Conservation (phyloP, 2,888 invertebrate genomes). For the Sisyra terminalis region DNA sequence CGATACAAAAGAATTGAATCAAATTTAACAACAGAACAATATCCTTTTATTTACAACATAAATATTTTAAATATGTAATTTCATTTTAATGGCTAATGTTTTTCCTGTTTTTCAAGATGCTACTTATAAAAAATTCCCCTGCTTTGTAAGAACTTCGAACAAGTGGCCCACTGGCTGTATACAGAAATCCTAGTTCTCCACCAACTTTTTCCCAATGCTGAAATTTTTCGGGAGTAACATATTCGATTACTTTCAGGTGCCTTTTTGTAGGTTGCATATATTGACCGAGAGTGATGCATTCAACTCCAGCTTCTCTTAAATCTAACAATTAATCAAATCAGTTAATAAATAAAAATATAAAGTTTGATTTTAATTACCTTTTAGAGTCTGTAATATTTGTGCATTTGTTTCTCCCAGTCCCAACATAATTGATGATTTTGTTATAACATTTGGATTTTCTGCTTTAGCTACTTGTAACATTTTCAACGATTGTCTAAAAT, state of each 20-base stretch:
- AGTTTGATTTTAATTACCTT: constrained; percentile 29
- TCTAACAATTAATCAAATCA: constrained; percentile 33
- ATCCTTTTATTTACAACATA: no score
- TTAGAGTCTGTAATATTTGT: constrained; percentile 73
- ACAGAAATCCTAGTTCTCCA: constrained; percentile 75
- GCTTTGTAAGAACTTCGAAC: constrained; percentile 95
- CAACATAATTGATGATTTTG: constrained; percentile 97
- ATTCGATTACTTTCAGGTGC: constrained; percentile 88
- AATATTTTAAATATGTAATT: no score
- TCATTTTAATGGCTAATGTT: constrained; percentile 20
- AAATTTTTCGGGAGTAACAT: constrained; percentile 91
- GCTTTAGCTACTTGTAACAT: constrained; percentile 72
- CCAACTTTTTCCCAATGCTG: constrained; percentile 73
- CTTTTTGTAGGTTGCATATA: constrained; percentile 99
- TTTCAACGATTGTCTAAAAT: constrained; percentile 58
- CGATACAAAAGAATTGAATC: no score
- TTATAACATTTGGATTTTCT: constrained; percentile 65
- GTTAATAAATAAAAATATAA: not conserved
- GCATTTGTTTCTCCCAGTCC: constrained; percentile 84
- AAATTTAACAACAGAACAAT: no score
- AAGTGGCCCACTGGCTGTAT: constrained; percentile 93
- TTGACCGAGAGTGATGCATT: constrained; percentile 93
- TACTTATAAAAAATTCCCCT: constrained; percentile 84
- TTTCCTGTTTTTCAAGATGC: constrained; percentile 50
- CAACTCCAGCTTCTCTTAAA: constrained; percentile 65